Base-by-base conservation (phyloP, 2,113 vertebrate species). In the Tyrannus savana region DNA sequence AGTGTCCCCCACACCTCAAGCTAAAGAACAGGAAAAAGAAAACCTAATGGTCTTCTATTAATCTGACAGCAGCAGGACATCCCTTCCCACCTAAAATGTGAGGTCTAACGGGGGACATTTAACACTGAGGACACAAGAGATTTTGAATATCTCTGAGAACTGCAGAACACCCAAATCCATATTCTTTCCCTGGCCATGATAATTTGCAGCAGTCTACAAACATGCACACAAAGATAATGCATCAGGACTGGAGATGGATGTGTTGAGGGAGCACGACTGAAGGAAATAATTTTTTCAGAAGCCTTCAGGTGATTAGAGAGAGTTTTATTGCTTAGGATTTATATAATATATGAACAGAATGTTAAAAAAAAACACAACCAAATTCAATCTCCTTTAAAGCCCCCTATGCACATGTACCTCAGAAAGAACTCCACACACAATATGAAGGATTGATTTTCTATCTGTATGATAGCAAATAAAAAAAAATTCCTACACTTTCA, bases 351-450 rank as follows among this genome's bases (percentile, higher is more conserved):
- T 10, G 52, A 84, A 42, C 19, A 68, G 31, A 39, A 67, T 15
- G 12, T 28, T 19, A 66, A 76, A 52, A 31, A 35, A 17, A 49
- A 42, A 19, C 39, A 44, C 30, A 55, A 50, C 0, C 5, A 46
- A 85, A 75, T 41, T 53, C 39, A 67, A 68, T 55, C 42, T 71
- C 22, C 35, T 89, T 89, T 59, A 71, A 87, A 59, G 8, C 37
- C n/a, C 42, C 66, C 30, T n/a, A 27, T 0, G 0, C 46, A 62
- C 63, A 42, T 0, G 0, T 18, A 56, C 37, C n/a, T 62, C 14
- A 23, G 50, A 71, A 75, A 71, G 14, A 28, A 73, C 33, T 81
- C 14, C 46, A 58, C 8, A 25, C 9, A 14, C 8, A 39, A 39
- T 23, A 63, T 27, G 41, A 80, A 90, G 62, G 19, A 84, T 62